Evolutionary conservation across 2,888 invertebrate genomes (phyloP).

Genomic region (Sarcophaga caerulescens): DNA sequence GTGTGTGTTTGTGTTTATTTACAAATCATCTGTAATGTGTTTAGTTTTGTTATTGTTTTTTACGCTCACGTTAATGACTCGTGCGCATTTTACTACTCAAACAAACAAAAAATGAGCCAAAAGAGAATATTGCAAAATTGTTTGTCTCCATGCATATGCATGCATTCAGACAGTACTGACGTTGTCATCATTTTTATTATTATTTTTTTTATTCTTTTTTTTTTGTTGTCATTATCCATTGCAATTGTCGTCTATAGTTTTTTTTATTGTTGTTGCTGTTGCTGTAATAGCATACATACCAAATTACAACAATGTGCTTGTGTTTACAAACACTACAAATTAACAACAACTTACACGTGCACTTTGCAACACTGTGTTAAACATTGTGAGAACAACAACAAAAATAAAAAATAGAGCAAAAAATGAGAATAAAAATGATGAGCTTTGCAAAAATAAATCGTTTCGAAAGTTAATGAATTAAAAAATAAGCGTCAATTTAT

Average conservation of each 20-base stretch:
- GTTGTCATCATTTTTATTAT: background rate
- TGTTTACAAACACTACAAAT: conserved; percentile 43
- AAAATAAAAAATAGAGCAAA: background rate
- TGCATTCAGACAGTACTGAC: background rate
- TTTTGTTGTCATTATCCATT: conserved; percentile 17
- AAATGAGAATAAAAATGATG: background rate
- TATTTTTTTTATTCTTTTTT: background rate
- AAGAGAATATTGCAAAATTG: conserved; percentile 27
- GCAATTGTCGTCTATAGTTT: conserved; percentile 13
- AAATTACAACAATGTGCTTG: conserved; percentile 13
- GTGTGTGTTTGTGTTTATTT: background rate
- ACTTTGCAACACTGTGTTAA: conserved; percentile 23
- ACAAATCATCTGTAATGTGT: background rate
- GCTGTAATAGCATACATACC: background rate
- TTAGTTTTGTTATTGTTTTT: conserved; percentile 5
- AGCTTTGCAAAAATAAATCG: background rate
- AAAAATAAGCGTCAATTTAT: too few relatives aligned
- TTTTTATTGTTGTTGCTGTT: background rate
- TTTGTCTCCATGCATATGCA: background rate
- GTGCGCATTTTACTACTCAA: conserved; percentile 11
- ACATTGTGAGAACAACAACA: background rate
- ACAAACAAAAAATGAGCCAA: background rate
- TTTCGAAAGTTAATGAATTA: too few relatives aligned
- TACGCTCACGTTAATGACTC: conserved; percentile 46
- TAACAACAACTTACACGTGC: conserved; percentile 53